Evolutionary conservation across 2,888 invertebrate genomes (phyloP), one percentile per base, ranked within the genome.

Genomic region (Drosophila mayaguana): DNA sequence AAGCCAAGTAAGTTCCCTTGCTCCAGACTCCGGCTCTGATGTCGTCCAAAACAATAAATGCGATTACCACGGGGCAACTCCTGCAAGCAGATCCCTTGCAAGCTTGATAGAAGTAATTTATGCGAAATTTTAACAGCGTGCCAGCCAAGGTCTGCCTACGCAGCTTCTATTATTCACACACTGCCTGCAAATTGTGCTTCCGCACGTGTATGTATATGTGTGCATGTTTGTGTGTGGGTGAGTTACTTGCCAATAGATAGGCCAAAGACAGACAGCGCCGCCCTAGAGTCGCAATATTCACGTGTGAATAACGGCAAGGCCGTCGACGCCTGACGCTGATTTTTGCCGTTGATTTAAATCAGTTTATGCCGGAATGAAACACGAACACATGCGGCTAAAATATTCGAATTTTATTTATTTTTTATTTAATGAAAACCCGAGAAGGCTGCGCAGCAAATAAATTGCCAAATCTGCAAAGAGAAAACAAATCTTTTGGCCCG

Each of bases 111-210:
- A 36, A 55, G 75, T 86, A 88, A 88, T 86, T 86, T 86, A 86
- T 88, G 88, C 80, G 77, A 75, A 80, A 76, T 81, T 88, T 83
- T 80, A 85, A 83, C 80, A 88, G 28, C 8, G 63, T 72, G 66
- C n/a, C 57, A 46, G 28, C 57, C 75, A 71, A 40, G 51, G 78
- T 66, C 75, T 56, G 74, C 68, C 74, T 50, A 78, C 78, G 78
- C 78, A 72, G 63, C 62, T 77, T 80, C 67, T 72, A 79, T 72
- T 84, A 72, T 80, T 80, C 72, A 71, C 73, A 66, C 63, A 48
- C 54, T 56, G 57, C 50, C 59, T 40, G 62, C 28, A 38, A 22
- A 22, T 45, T 28, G 45, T 48, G 6, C 40, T 32, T 43, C 28
- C 60, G 53, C 32, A 28, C 34, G 38, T 45, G 48, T 59, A 25